Percentiles rank a stretch among this genome's conserved stretches.
These are phyloP conservation scores for Oryzaephilus surinamensis DNA, from an alignment of 1,140 invertebrate genomes.

Conservation along the genomic window DNA sequence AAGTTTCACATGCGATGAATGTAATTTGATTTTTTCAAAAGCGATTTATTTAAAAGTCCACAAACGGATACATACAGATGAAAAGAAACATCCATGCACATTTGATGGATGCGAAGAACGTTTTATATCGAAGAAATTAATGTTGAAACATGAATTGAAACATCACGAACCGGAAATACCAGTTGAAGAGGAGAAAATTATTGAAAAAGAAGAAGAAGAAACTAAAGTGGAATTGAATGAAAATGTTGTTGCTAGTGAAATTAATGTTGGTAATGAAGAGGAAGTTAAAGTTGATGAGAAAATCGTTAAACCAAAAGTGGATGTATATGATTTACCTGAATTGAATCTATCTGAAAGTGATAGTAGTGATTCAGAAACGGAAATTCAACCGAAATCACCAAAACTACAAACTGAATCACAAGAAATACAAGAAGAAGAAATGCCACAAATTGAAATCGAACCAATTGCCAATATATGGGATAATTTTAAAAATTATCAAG, in stretches of 20 bases:
- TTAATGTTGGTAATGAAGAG: slow-evolving; percentile 11
- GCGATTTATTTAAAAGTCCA: slow-evolving; percentile 75
- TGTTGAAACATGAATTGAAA: slow-evolving; percentile 53
- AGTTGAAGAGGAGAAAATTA: slow-evolving; percentile 25
- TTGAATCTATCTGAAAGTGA: slow-evolving; percentile 72
- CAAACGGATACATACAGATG: slow-evolving; percentile 62
- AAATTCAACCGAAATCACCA: slow-evolving; percentile 30
- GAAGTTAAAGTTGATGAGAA: slow-evolving; percentile 51
- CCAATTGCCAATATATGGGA: slow-evolving; percentile 67
- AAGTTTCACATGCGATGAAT: slow-evolving; percentile 69
- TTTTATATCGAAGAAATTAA: slow-evolving; percentile 71
- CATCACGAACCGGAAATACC: slow-evolving; percentile 38
- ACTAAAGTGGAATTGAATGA: slow-evolving; percentile 27
- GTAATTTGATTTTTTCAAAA: slow-evolving; percentile 57
- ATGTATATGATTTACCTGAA: slow-evolving; percentile 63
- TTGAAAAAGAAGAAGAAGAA: slow-evolving; percentile 34
- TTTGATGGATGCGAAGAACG: slow-evolving; percentile 57
- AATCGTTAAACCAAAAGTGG: slow-evolving; percentile 45
- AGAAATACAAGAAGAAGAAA: background rate
- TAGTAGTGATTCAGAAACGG: slow-evolving; percentile 60
- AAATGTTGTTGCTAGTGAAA: slow-evolving; percentile 9
- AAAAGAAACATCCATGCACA: slow-evolving; percentile 54
- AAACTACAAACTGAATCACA: slow-evolving; percentile 3
- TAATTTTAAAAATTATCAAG: slow-evolving; percentile 63
- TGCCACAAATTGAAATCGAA: slow-evolving; percentile 4